Evolutionary conservation across 2,888 invertebrate genomes (phyloP).

Genomic region (Ditula angustiorana): DNA sequence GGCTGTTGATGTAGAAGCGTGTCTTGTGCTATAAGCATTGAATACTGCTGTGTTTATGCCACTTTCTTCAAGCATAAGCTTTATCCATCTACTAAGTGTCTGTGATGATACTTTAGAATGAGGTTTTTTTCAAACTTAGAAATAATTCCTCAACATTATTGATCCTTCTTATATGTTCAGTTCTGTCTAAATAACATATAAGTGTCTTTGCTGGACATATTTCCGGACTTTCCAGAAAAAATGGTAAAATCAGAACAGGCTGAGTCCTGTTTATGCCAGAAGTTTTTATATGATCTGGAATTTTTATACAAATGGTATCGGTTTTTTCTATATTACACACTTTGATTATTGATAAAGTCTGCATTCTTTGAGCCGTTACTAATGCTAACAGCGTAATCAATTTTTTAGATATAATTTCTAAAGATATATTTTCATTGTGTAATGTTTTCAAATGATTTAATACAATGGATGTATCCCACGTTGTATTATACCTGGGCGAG

Average conservation of each 20-base stretch:
- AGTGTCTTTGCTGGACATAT: conserved; percentile 25
- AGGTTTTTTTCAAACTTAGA: conserved; percentile 20
- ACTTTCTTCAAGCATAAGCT: conserved; percentile 30
- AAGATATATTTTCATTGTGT: neutral
- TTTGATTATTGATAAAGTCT: neutral
- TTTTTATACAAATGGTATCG: neutral
- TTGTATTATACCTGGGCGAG: neutral
- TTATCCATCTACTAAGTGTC: conserved; percentile 45
- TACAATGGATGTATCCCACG: conserved; percentile 1
- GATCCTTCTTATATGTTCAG: neutral
- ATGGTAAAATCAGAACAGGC: conserved; percentile 19
- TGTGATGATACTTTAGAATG: conserved; percentile 37
- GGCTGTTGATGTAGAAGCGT: conserved; percentile 46
- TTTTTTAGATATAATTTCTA: conserved; percentile 1
- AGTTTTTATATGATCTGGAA: conserved; percentile 9
- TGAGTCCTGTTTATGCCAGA: conserved; percentile 11
- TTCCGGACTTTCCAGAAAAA: too few relatives aligned
- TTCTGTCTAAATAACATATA: conserved; percentile 26
- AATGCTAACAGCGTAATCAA: conserved; percentile 4
- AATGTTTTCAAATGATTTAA: neutral
- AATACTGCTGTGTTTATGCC: conserved; percentile 43
- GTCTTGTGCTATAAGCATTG: conserved; percentile 43
- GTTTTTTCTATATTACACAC: neutral
- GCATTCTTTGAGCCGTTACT: too few relatives aligned
- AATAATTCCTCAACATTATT: neutral